These are phyloP conservation scores for Zaprionus taronus DNA, from an alignment of 1,140 invertebrate species.

Conservation along the genomic window DNA sequence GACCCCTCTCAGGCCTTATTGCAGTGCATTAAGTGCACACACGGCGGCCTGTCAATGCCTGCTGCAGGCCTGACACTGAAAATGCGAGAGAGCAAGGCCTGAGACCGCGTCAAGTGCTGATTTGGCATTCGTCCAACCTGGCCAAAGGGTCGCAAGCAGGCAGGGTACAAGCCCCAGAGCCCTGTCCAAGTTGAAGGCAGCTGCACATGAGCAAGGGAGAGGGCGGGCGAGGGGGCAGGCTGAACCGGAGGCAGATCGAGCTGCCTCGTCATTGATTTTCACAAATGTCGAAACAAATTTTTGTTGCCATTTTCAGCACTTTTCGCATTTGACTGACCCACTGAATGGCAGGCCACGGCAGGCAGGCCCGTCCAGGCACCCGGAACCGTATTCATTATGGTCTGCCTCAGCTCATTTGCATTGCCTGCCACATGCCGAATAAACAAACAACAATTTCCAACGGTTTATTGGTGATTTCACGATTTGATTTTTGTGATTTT, in stretches of 20 bases:
- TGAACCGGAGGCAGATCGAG: not conserved
- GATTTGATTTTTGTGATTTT: constrained; percentile 17
- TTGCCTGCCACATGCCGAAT: constrained; percentile 38
- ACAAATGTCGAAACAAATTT: constrained; percentile 20
- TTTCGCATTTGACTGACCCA: constrained; percentile 18
- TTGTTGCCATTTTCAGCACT: constrained; percentile 25
- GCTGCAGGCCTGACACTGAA: constrained; percentile 37
- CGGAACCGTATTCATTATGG: constrained; percentile 30
- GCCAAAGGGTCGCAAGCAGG: not conserved
- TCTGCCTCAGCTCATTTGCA: constrained; percentile 38
- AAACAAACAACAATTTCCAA: constrained; percentile 55
- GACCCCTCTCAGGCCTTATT: not conserved
- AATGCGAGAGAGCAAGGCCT: constrained; percentile 39
- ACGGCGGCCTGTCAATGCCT: constrained; percentile 42
- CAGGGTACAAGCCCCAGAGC: not conserved
- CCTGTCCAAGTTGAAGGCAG: constrained; percentile 54
- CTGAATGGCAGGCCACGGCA: not conserved
- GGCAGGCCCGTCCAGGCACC: not conserved
- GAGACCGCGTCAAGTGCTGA: constrained; percentile 62
- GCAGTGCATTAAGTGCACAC: constrained; percentile 43
- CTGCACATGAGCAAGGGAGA: constrained; percentile 1
- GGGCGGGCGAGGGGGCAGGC: too few relatives aligned
- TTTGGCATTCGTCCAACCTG: constrained; percentile 66
- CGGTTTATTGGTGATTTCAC: constrained; percentile 43
- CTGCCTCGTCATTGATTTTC: constrained; percentile 48